These are phyloP conservation scores for Salvelinus fontinalis DNA, from an alignment of 2,113 vertebrate species.

Conservation along the genomic window DNA sequence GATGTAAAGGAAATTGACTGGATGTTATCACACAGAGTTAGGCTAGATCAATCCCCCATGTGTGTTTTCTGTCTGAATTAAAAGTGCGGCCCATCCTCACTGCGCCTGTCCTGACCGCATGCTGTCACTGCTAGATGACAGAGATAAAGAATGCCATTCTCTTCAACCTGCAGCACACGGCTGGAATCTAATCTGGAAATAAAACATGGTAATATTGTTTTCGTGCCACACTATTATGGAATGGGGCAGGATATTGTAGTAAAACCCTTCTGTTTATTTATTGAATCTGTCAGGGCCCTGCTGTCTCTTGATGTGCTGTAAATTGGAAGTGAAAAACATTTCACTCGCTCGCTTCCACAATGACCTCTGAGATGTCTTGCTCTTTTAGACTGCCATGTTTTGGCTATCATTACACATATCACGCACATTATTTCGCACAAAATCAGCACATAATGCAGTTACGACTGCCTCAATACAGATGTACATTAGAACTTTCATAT, in stretches of 20 bases:
- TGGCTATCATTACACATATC: too few species aligned
- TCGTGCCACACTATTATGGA: conserved; percentile 56
- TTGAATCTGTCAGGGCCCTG: conserved; percentile 33
- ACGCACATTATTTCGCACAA: too few species aligned
- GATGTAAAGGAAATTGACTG: conserved; percentile 66
- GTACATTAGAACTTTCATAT: too few species aligned
- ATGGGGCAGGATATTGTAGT: conserved; percentile 48
- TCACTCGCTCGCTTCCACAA: neutral
- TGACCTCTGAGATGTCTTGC: conserved; percentile 2
- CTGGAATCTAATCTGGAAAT: conserved; percentile 61
- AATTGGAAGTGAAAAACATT: conserved; percentile 32
- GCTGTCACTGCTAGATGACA: conserved; percentile 63
- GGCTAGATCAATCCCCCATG: conserved; percentile 55
- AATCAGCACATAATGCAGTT: too few species aligned
- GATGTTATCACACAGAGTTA: conserved; percentile 62
- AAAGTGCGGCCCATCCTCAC: conserved; percentile 50
- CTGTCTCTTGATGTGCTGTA: conserved; percentile 27
- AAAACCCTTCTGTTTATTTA: conserved; percentile 54
- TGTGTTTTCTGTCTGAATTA: conserved; percentile 63
- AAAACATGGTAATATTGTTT: conserved; percentile 65
- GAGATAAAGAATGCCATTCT: conserved; percentile 58
- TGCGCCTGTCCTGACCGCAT: conserved; percentile 53
- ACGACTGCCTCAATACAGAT: too few species aligned
- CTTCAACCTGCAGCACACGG: conserved; percentile 46
- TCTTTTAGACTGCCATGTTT: too few species aligned